These are phyloP conservation scores for Channallabes apus DNA, from an alignment of 2,797 vertebrate genomes.

Conservation along the genomic window DNA sequence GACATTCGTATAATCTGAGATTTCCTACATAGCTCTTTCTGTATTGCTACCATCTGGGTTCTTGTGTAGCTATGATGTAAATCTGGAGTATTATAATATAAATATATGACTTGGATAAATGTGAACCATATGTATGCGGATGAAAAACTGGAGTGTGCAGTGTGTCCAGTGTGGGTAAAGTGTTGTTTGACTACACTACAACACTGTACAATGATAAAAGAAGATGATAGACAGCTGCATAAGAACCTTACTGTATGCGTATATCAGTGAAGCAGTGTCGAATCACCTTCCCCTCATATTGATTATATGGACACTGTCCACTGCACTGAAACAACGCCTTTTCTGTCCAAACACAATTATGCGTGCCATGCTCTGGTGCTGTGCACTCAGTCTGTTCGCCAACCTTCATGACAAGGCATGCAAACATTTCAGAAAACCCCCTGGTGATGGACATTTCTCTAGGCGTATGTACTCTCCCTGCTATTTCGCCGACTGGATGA, in stretches of 20 bases:
- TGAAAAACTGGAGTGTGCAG: conserved; percentile 13
- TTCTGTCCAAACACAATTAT: conserved; percentile 53
- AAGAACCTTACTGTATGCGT: neutral
- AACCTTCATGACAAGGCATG: conserved; percentile 31
- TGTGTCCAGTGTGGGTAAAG: neutral
- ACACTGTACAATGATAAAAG: neutral
- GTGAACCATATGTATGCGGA: conserved; percentile 14
- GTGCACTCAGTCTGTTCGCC: conserved; percentile 22
- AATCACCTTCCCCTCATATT: neutral
- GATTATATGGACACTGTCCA: conserved; percentile 29
- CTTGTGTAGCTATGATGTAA: conserved; percentile 8
- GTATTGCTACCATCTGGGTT: conserved; percentile 38
- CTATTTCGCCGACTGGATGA: too few relatives aligned
- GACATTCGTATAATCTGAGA: conserved; percentile 24
- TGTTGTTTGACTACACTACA: conserved; percentile 1
- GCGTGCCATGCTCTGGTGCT: conserved; percentile 38
- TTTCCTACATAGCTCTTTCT: conserved; percentile 30
- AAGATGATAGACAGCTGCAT: neutral
- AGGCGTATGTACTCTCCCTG: neutral
- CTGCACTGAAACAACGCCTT: conserved; percentile 41
- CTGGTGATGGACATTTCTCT: neutral
- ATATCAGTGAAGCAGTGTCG: conserved; percentile 1
- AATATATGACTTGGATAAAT: conserved; percentile 28
- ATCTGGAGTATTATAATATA: conserved; percentile 7
- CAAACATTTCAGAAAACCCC: neutral